Evolutionary conservation across 2,113 vertebrate genomes (phyloP).

Genomic region (Centropus unirufus): DNA sequence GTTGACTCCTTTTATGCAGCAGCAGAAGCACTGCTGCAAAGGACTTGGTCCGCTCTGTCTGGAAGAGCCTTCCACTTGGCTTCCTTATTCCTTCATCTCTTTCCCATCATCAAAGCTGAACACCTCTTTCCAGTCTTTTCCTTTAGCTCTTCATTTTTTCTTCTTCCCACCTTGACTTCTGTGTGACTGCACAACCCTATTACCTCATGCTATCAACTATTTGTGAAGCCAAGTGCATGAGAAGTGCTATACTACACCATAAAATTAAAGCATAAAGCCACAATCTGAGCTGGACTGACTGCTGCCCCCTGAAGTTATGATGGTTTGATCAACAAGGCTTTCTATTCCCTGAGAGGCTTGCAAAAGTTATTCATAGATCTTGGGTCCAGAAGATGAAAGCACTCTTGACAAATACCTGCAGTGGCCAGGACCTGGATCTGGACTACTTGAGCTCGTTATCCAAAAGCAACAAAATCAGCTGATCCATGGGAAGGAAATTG

Average conservation of each 20-base stretch:
- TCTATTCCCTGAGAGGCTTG: neutral
- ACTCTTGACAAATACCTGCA: neutral
- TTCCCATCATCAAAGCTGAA: neutral
- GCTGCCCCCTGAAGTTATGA: neutral
- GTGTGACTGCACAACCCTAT: neutral
- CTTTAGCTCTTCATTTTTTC: neutral
- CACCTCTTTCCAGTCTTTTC: neutral
- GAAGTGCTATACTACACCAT: neutral
- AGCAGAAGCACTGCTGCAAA: neutral
- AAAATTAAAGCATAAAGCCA: neutral
- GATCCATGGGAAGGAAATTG: neutral
- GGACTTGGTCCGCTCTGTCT: neutral
- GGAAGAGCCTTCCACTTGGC: neutral
- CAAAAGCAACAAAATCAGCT: neutral
- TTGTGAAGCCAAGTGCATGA: neutral
- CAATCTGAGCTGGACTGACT: neutral
- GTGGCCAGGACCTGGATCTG: neutral
- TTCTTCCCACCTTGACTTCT: neutral
- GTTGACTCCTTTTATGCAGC: neutral
- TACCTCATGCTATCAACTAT: rapidly evolving
- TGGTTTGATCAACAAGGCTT: rapidly evolving
- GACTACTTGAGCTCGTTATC: neutral
- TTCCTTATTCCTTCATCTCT: neutral
- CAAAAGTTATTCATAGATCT: neutral
- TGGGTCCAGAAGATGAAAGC: neutral